These are phyloP conservation scores for Eulimnadia texana DNA, from an alignment of 1,140 invertebrate species.

Conservation along the genomic window DNA sequence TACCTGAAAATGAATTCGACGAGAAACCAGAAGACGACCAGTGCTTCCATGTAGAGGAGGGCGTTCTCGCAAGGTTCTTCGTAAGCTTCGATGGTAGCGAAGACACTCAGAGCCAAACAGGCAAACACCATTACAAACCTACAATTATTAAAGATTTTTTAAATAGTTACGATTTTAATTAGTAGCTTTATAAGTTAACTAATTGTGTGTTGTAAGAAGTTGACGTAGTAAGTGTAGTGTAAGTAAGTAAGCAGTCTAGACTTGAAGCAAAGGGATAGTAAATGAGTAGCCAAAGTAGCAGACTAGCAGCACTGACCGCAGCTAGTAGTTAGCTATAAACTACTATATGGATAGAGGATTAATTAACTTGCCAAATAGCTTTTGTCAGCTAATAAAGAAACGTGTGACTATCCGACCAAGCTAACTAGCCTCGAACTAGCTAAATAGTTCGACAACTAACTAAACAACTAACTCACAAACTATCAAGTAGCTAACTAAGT, in stretches of 20 bases:
- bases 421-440: no score
- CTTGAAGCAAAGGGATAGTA: no score
- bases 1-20: constrained; percentile 61
- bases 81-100: constrained; percentile 69
- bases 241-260: background rate
- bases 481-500: no score
- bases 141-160: constrained; percentile 14
- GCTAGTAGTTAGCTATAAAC: no score
- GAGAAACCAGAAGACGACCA: constrained; percentile 83
- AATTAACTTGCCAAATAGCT: no score
- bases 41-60: constrained; percentile 71
- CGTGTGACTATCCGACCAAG: no score
- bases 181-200: background rate
- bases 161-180: background rate
- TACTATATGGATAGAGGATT: no score
- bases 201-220: background rate
- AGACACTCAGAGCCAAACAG: constrained; percentile 68
- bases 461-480: no score
- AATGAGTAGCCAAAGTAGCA: no score
- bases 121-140: constrained; percentile 76
- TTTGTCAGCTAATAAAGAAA: no score
- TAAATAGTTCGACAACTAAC: no score
- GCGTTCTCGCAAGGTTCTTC: constrained; percentile 54
- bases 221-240: background rate
- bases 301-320: no score